Evolutionary conservation across 1,140 invertebrate species (phyloP), one percentile per base, ranked within the genome.

Genomic region (Diorhabda sublineata): DNA sequence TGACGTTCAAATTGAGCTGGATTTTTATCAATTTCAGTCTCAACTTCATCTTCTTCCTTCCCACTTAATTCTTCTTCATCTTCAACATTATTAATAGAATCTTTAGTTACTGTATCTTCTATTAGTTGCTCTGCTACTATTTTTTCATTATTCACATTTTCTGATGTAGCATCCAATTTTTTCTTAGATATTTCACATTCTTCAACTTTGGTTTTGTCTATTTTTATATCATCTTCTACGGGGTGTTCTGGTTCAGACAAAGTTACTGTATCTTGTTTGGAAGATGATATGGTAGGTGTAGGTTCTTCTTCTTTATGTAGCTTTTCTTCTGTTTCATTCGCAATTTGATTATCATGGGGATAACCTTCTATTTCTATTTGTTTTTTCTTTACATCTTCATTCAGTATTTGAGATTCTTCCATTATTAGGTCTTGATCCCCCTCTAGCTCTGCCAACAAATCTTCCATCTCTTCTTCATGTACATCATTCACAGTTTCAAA

Each of bases 401-500:
- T 9, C 58, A n/a, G 59, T 68, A 11, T 60, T 59, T 45, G 45
- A 67, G 42, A 11, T 66, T 76, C 77, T 41, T 47, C 26, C 2
- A n/a, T 62, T 62, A 41, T 11, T 6, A 8, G 11, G 42, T 64
- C 26, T 41, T 42, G 74, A 65, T 85, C 83, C 41, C 84, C 77
- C 65, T 86, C 85, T n/a, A 88, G 75, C 64, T 87, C 82, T 3
- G 85, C 81, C 56, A 89, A 80, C 78, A 87, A 87, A 52, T 84
- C 81, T 59, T 82, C 83, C n/a, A 89, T 74, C 73, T 88, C 86
- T 58, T 82, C 82, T 65, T 88, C 87, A 52, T 83, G 84, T 57
- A 88, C 74, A 69, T 86, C 81, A 7, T 82, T 75, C 45, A 83
- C 81, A 57, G 78, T 76, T 67, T 78, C 77, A 74, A 85, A 85